These are phyloP conservation scores for Macropus fuliginosus DNA, from an alignment of 2,797 vertebrate species.

Conservation along the genomic window DNA sequence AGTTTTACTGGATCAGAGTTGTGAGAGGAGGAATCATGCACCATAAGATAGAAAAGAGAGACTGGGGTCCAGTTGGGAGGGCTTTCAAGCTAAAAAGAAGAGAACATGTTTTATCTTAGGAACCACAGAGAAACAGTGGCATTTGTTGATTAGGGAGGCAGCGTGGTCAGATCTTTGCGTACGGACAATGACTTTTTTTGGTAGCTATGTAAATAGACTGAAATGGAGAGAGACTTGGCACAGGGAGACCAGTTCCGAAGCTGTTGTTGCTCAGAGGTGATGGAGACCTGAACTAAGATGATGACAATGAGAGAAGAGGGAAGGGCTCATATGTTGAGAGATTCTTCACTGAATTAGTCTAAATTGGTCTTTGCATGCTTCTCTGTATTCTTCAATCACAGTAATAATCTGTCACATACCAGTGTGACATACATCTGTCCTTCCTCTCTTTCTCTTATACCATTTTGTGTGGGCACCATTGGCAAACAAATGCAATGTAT, in stretches of 20 bases:
- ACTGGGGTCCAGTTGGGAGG: too few relatives aligned
- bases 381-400: not conserved
- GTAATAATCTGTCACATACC: not conserved
- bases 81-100: not conserved
- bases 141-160: not conserved
- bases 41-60: not conserved
- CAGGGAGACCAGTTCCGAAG: not conserved
- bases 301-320: not conserved
- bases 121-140: too few relatives aligned
- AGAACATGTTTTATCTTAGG: not conserved
- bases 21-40: not conserved
- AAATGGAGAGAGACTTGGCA: not conserved
- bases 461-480: not conserved
- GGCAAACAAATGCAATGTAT: not conserved
- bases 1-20: not conserved
- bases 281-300: not conserved
- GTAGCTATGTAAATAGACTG: not conserved
- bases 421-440: not conserved
- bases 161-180: not conserved
- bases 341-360: not conserved
- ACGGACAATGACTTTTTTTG: not conserved
- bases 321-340: not conserved
- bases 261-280: not conserved
- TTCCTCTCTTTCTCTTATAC: not conserved
- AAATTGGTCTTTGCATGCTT: not conserved